Evolutionary conservation across 2,888 invertebrate species (phyloP), one percentile per base, ranked within the genome.

Genomic region (Standfussiana lucernea): DNA sequence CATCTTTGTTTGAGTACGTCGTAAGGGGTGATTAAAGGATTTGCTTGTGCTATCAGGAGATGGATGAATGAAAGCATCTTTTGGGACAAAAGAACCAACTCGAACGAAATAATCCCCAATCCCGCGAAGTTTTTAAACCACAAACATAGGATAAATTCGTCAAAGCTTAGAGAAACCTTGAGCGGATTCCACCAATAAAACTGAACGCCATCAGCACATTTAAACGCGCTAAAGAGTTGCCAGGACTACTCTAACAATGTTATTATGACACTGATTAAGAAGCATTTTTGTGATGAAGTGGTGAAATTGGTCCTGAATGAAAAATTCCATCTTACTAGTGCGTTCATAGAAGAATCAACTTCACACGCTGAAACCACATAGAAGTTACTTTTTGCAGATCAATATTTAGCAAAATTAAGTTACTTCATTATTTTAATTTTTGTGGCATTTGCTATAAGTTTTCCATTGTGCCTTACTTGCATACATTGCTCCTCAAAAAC

Each of bases 1-100:
- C 37, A 28, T 72, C 80, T 24, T 72, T 79, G 80, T 80, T 80
- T 65, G 56, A 78, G 56, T 21, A 72, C 35, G 24, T 35, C 47
- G 15, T 47, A 62, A 53, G 62, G 11, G 37, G 32, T 15, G 74
- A 50, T 79, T 78, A 80, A 21, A 18, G 35, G 47, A 56, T 59
- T 59, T 32, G 10, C 7, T 37, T 3, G 18, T 28, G 24, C 64
- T 28, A 24, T 72, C 53, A 15, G 24, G 24, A 47, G 11, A 28
- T 32, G 37, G 15, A 50, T 50, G 40, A 47, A n/a, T 4, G 21
- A 8, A 7, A 56, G 15, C 40, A 47, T 65, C 47, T 42, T 50
- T 50, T 28, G 32, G 64, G 18, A 28, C 15, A 11, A 47, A 56
- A 65, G 28, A 42, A 42, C 24, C 24, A 59, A 65, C 47, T 65